Evolutionary conservation across 1,140 invertebrate species (phyloP), one percentile per base, ranked within the genome.

Genomic region (Drosophila asahinai): DNA sequence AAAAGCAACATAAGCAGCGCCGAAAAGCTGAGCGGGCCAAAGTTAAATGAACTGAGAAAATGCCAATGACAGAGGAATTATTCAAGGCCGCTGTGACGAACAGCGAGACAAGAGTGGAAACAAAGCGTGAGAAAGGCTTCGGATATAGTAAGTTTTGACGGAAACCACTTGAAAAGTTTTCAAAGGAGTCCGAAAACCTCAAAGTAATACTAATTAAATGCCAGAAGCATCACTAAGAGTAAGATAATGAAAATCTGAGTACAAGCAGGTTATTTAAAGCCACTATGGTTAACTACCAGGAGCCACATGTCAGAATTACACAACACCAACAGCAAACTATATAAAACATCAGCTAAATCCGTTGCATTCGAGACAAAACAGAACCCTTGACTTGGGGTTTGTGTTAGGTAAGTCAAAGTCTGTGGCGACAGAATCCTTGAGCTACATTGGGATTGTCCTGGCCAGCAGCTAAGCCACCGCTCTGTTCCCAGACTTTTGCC

Each of bases 1-100:
- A 33, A 27, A 43, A 54, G 12, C n/a, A 36, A 54, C 6, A 51
- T 25, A 27, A 22, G 19, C 47, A 54, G 14, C n/a, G 51, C 12
- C 51, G 40, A 55, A 71, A 71, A 54, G 63, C 48, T 43, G 76
- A 78, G 57, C 65, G 77, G 63, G 62, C 65, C 22, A 75, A 74
- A 86, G 86, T 86, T 86, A 90, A 91, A 83, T 91, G 86, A 91
- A 91, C 80, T 81, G 67, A 81, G 73, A 86, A 76, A 81, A 83
- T 86, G 74, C 64, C 86, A 90, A 89, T 84, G 86, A 80, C 84
- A 77, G 68, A 63, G 66, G 65, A 76, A 65, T 67, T 63, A 75
- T 89, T 89, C 86, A 89, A 89, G 81, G 81, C 71, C 78, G 59
- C 5, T 38, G 36, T 63, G 58, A 71, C 80, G 61, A 86, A 75